These are phyloP conservation scores for Hipparchia semele DNA, from an alignment of 2,888 invertebrate genomes.

Conservation along the genomic window DNA sequence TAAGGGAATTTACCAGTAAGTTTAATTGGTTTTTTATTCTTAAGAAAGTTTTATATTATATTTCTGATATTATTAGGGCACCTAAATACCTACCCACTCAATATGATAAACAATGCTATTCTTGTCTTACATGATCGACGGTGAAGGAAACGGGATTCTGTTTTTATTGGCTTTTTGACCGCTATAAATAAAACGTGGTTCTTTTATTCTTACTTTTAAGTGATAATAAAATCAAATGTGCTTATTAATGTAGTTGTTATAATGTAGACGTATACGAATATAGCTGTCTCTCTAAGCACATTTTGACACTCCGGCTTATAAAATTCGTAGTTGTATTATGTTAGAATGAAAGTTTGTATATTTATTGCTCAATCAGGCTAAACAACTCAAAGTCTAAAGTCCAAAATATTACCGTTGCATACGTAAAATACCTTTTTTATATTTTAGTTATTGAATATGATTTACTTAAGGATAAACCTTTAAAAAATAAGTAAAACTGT, in stretches of 20 bases:
- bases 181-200: slow-evolving; percentile 8
- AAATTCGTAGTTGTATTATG: too few species aligned
- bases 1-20: too few species aligned
- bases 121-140: slow-evolving; percentile 8
- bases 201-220: background rate
- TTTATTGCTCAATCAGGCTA: too few species aligned
- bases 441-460: too few species aligned
- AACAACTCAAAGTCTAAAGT: too few species aligned
- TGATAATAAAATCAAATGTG: slow-evolving; percentile 6
- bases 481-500: too few species aligned
- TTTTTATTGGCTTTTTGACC: slow-evolving; percentile 19
- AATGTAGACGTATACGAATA: background rate
- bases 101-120: slow-evolving; percentile 5
- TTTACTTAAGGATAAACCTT: too few species aligned
- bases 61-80: background rate
- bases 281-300: too few species aligned
- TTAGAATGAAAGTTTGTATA: too few species aligned
- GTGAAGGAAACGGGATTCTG: slow-evolving; percentile 3
- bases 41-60: background rate
- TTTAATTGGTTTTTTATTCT: background rate
- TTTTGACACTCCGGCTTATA: too few species aligned
- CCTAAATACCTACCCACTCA: background rate
- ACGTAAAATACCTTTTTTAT: too few species aligned
- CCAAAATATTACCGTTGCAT: too few species aligned
- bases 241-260: background rate